Evolutionary conservation across 2,888 invertebrate genomes (phyloP).

Genomic region (Acrobasis suavella): DNA sequence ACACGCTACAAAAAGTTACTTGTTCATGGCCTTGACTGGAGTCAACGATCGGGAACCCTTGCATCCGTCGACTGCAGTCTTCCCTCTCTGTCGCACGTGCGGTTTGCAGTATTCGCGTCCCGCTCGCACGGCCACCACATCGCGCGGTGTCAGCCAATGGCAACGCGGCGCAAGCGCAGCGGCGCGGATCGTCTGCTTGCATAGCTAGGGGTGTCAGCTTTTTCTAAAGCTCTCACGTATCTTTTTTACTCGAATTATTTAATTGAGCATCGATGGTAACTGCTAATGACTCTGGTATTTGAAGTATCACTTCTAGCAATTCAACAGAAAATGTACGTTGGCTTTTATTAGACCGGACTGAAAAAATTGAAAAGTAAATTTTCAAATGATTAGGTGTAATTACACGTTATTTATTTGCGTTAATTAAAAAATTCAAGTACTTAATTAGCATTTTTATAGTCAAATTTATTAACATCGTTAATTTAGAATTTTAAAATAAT

Average conservation of each 20-base stretch:
- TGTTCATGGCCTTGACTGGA: slow-evolving; percentile 74
- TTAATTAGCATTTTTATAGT: no score
- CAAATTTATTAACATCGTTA: no score
- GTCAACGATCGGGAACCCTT: slow-evolving; percentile 80
- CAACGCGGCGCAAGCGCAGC: slow-evolving; percentile 70
- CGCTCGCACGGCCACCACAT: slow-evolving; percentile 55
- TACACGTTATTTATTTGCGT: no score
- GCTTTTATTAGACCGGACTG: no score
- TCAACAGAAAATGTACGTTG: neutral
- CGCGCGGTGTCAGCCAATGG: slow-evolving; percentile 58
- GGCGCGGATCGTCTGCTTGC: slow-evolving; percentile 76
- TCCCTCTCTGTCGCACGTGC: slow-evolving; percentile 50
- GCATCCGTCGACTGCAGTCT: slow-evolving; percentile 72
- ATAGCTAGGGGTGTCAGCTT: slow-evolving; percentile 77
- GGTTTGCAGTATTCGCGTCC: slow-evolving; percentile 38
- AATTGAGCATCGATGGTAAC: slow-evolving; percentile 61
- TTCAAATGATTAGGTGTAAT: no score
- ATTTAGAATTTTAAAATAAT: no score
- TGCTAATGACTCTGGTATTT: slow-evolving; percentile 48
- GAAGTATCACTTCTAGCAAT: slow-evolving; percentile 38
- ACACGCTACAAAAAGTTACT: slow-evolving; percentile 70
- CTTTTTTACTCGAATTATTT: slow-evolving; percentile 58
- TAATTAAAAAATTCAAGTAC: no score
- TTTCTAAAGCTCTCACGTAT: slow-evolving; percentile 70
- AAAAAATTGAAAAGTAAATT: no score